Conservation (phyloP, 2,888 invertebrate species). For the Cheilosia soror region DNA sequence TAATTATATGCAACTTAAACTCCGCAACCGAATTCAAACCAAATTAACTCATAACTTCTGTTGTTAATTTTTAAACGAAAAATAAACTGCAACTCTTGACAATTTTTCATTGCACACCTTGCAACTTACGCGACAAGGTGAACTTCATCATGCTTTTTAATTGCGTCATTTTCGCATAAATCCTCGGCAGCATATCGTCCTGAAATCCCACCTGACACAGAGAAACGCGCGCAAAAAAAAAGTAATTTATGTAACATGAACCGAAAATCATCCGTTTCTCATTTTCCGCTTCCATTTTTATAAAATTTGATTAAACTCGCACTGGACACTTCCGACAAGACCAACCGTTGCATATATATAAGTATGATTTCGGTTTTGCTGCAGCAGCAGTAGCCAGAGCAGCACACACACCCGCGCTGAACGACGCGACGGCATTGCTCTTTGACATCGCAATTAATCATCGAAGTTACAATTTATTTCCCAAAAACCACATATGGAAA, state of each 20-base stretch:
- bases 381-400: conserved; percentile 6
- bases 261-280: conserved; percentile 73
- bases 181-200: conserved; percentile 69
- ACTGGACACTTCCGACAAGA: conserved; percentile 65
- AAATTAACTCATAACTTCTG: conserved; percentile 54
- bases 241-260: conserved; percentile 72
- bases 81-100: conserved; percentile 39
- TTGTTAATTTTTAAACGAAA: conserved; percentile 26
- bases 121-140: conserved; percentile 25
- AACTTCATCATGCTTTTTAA: conserved; percentile 71
- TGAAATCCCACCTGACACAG: conserved; percentile 73
- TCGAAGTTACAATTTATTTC: conserved; percentile 74
- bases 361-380: conserved; percentile 48
- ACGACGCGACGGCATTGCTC: conserved; percentile 58
- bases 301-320: conserved; percentile 71
- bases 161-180: conserved; percentile 74
- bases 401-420: neutral
- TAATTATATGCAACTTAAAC: too few species aligned
- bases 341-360: conserved; percentile 28
- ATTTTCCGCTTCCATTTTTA: conserved; percentile 62
- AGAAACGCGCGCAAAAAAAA: conserved; percentile 38
- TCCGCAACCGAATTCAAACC: neutral
- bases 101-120: conserved; percentile 75
- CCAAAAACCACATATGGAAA: conserved; percentile 73
- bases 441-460: conserved; percentile 76